A percentile compares a stretch with the other conserved stretches of the same genome.
Evolutionary conservation across 2,797 vertebrate genomes (phyloP).

Genomic region (Aldrovandia affinis): DNA sequence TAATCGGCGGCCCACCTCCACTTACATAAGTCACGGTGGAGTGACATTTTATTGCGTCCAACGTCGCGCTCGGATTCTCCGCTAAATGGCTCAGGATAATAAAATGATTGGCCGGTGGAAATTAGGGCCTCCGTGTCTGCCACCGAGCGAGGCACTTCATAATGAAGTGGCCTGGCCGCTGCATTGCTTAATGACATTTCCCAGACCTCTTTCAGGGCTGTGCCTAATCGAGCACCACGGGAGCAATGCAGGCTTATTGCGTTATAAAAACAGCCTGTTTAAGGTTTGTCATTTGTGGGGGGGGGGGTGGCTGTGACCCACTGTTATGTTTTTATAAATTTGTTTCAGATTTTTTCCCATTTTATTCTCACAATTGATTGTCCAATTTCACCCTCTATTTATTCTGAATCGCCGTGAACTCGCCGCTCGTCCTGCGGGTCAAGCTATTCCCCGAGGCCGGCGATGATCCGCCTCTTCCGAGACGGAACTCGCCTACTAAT

Average conservation of each 20-base stretch:
- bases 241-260: neutral
- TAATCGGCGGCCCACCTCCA: neutral
- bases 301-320: neutral
- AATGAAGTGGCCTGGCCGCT: neutral
- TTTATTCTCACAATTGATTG: too few relatives aligned
- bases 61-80: neutral
- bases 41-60: neutral
- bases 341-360: too few relatives aligned
- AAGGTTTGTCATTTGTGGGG: neutral
- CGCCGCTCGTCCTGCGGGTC: too few relatives aligned
- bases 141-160: neutral
- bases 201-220: neutral
- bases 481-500: too few relatives aligned
- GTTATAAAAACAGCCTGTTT: neutral
- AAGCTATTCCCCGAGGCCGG: too few relatives aligned
- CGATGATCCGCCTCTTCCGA: too few relatives aligned
- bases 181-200: neutral
- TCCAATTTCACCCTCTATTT: too few relatives aligned
- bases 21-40: neutral
- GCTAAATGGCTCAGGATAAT: conserved; percentile 10
- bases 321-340: too few relatives aligned
- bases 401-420: too few relatives aligned
- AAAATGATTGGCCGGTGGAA: conserved; percentile 4
- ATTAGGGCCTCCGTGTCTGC: neutral
- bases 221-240: neutral